Base-by-base conservation (phyloP, 2,113 vertebrate genomes). In the Pterocles burchelli region DNA sequence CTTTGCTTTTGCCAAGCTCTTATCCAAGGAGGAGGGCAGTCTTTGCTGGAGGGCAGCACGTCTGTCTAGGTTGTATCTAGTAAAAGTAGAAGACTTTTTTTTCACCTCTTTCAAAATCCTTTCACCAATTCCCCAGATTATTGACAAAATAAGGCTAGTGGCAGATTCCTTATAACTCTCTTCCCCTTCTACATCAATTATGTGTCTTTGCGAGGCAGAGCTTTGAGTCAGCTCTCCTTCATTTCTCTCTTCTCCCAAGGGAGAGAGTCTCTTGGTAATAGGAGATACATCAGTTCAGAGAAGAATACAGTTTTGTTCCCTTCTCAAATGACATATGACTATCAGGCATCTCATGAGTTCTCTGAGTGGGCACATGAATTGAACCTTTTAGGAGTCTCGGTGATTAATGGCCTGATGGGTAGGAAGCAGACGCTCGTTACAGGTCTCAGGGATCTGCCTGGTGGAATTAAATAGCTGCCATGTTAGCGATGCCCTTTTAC, bases 371-470 rank as follows among this genome's bases (percentile, higher is more conserved):
- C 93, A 88, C 92, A 61, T 87, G 93, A 96, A 95, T 68, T 89
- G 93, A 96, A 96, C 94, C 95, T 95, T 95, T 96, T 95, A 93
- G 93, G 89, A 96, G 93, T 59, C 86, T 81, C 6, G 5, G 80
- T 96, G 94, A 94, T 96, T 95, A 95, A 96, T 95, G 86, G 90
- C 73, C 76, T 93, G 90, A 89, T 89, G 90, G 90, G 93, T 92
- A 74, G 92, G 85, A 93, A 93, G 90, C 93, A 93, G 95, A 90
- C 13, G 0, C 85, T 96, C 1, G 0, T 94, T 89, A 25, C 91
- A 88, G 77, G 83, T 96, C 88, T 91, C 13, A 1, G 85, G 79
- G 90, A 87, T 96, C 51, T 86, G 82, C 88, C 62, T 88, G 92
- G 76, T 90, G 85, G 92, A 95, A 90, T 88, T 78, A 86, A 93